Evolutionary conservation across 92 coral and sea anemone species (phyloP).

Genomic region (Epizoanthus ramosus): DNA sequence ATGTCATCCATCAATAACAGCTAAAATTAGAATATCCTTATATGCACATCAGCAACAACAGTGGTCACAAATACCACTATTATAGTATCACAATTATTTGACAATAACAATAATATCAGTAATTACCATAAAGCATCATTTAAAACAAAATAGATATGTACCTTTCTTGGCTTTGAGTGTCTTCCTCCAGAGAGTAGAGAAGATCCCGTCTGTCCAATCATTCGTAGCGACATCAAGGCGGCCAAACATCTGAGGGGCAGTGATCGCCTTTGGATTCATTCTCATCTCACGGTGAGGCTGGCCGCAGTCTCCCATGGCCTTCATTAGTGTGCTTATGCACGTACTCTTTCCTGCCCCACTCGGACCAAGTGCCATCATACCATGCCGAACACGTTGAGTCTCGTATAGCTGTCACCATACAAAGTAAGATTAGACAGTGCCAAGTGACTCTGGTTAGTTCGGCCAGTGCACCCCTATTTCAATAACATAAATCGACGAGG

Average conservation of each 20-base stretch:
- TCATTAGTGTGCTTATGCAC: constrained; percentile 82
- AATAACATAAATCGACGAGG: neutral
- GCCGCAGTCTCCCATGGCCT: constrained; percentile 96
- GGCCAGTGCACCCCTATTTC: too few species aligned
- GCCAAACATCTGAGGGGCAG: constrained; percentile 97
- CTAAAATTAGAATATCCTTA: too few species aligned
- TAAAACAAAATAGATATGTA: neutral
- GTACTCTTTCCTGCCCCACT: constrained; percentile 91
- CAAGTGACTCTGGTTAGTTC: neutral
- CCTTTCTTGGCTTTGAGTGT: constrained; percentile 94
- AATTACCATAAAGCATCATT: too few species aligned
- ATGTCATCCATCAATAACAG: too few species aligned
- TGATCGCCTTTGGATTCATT: constrained; percentile 93
- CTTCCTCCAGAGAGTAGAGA: constrained; percentile 89
- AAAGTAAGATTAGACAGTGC: neutral
- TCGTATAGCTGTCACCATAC: constrained; percentile 63
- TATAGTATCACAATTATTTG: too few species aligned
- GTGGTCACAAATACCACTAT: too few species aligned
- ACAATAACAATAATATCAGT: too few species aligned
- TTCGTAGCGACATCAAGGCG: constrained; percentile 88
- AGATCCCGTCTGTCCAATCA: constrained; percentile 93
- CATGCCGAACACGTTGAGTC: constrained; percentile 93
- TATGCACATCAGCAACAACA: too few species aligned
- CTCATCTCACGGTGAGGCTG: constrained; percentile 94
- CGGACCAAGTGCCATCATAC: constrained; percentile 93